These are phyloP conservation scores for Sympetrum striolatum DNA, from an alignment of 2,888 invertebrate species.

Conservation along the genomic window DNA sequence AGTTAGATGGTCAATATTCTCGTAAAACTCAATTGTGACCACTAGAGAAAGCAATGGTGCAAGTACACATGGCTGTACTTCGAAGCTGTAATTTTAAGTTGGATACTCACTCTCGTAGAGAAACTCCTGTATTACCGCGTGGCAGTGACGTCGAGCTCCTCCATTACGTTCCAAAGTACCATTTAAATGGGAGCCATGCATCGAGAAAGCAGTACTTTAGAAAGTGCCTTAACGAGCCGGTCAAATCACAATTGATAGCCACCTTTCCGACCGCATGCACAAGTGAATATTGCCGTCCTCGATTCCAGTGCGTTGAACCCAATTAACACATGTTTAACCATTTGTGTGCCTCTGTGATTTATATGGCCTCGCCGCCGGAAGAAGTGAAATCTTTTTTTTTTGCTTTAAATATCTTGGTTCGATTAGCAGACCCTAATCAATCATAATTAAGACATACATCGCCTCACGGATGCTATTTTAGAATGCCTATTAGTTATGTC, in stretches of 20 bases:
- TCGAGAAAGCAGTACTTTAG: not conserved
- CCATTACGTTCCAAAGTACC: not conserved
- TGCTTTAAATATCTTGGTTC: no score
- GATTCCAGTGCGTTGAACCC: not conserved
- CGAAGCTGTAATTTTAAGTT: not conserved
- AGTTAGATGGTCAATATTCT: no score
- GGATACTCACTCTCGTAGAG: not conserved
- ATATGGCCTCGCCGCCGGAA: not conserved
- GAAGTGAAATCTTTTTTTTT: no score
- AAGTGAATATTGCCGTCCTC: not conserved
- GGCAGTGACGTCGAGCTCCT: not conserved
- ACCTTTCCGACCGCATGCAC: not conserved
- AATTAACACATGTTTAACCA: not conserved
- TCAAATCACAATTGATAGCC: not conserved
- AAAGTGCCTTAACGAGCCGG: not conserved
- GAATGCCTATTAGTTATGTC: no score
- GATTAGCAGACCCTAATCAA: no score
- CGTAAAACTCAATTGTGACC: no score
- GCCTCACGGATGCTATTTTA: no score
- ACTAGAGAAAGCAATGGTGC: not conserved
- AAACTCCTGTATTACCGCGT: not conserved
- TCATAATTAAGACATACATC: no score
- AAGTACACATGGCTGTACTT: not conserved
- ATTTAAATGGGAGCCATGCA: not conserved
- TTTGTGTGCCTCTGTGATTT: not conserved